Evolutionary conservation across 1,140 invertebrate species (phyloP), one percentile per base, ranked within the genome.

Genomic region (Calosoma granatense): DNA sequence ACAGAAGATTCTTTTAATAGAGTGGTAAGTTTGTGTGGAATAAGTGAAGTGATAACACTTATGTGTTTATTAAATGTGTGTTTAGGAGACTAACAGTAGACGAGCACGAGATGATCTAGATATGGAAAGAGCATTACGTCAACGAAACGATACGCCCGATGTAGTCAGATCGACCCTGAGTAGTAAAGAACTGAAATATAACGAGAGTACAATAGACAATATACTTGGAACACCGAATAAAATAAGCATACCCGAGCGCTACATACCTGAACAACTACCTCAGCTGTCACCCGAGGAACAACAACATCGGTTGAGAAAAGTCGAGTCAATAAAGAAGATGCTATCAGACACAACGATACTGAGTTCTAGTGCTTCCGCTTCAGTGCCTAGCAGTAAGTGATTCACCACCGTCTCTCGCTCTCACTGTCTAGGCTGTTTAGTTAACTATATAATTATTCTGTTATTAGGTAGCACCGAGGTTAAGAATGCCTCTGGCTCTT

Each of bases 301-400:
- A 66, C 78, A 86, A 58, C 85, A 86, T 60, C 76, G 92, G 11
- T 77, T 84, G 62, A 85, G 90, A 66, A 94, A 94, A 74, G 90
- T 92, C 1, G 91, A 94, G 66, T 87, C 87, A 17, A 94, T 95
- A 55, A 86, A 91, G 65, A 92, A 90, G 72, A 90, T 95, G 87
- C 76, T 95, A 3, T 84, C 88, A 0, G 84, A 89, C 68, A 80
- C 79, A 6, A 79, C 78, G 1, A 76, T 78, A 4, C 61, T 69
- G 39, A 71, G 67, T 61, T 59, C 14, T 66, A 65, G 54, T 1
- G 14, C 22, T 21, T 61, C 66, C 3, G 53, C 66, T 20, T 66
- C 68, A 62, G 57, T 17, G 19, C 19, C n/a, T 36, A 36, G n/a
- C 30, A 36, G 30, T 9, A 9, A 36, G n/a, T n/a, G n/a, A n/a